phyloP scores from a whole-genome alignment of 2,797 vertebrate species.

The Ambastaia sidthimunki region DNA sequence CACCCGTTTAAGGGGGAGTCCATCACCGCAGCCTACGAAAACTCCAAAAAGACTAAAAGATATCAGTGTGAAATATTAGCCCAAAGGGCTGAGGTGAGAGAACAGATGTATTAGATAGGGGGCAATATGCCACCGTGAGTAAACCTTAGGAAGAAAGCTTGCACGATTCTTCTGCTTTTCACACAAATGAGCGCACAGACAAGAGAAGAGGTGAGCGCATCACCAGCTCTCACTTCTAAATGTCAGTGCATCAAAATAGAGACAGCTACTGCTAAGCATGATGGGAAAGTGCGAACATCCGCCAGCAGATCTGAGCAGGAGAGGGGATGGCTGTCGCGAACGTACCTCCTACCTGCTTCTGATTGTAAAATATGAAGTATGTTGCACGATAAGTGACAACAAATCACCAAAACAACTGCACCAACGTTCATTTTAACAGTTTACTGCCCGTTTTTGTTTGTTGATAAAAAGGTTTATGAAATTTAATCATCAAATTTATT shows the following conservation, averaged over 20 bases:
- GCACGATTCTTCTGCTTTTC: slow-evolving; percentile 36
- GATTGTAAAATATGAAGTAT: slow-evolving; percentile 44
- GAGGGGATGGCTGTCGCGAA: slow-evolving; percentile 47
- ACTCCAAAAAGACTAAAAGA: slow-evolving; percentile 57
- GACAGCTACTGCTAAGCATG: slow-evolving; percentile 49
- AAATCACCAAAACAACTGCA: slow-evolving; percentile 42
- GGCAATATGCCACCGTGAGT: slow-evolving; percentile 43
- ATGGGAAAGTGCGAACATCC: slow-evolving; percentile 43
- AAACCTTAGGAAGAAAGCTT: slow-evolving; percentile 17
- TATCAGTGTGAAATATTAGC: slow-evolving; percentile 52
- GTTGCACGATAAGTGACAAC: slow-evolving; percentile 32
- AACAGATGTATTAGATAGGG: slow-evolving; percentile 48
- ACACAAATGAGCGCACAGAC: slow-evolving; percentile 42
- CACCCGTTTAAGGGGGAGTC: slow-evolving; percentile 58
- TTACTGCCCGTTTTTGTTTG: not conserved
- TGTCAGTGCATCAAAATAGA: slow-evolving; percentile 54
- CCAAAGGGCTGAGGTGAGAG: slow-evolving; percentile 31
- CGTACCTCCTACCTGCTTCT: slow-evolving; percentile 34
- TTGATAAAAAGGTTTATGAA: not conserved
- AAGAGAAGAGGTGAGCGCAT: slow-evolving; percentile 52
- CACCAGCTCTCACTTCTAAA: slow-evolving; percentile 54
- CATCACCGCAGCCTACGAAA: slow-evolving; percentile 58
- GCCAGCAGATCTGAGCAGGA: slow-evolving; percentile 47
- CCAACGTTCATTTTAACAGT: not conserved
- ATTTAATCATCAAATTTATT: not conserved